Evolutionary conservation across 2,113 vertebrate genomes (phyloP), one percentile per base, ranked within the genome.

Genomic region (Regulus satrapa): DNA sequence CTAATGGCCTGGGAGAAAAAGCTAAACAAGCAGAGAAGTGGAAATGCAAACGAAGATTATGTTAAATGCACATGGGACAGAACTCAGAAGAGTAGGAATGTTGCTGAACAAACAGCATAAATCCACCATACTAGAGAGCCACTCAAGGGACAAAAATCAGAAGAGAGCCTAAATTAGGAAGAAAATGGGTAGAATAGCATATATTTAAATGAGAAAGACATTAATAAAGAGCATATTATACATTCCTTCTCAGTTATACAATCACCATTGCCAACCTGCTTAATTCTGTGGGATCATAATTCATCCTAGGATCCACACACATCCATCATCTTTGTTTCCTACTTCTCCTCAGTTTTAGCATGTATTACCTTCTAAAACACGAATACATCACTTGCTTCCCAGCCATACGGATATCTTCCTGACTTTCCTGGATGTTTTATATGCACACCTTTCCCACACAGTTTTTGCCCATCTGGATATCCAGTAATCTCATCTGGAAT

Each of bases 41-140:
- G 67, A 95, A 96, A 75, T 62, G 74, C 71, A 93, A 93, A 91
- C 2, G 14, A 92, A 96, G 78, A 93, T 93, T 92, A 94, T 51
- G 43, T 69, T 94, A 88, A 94, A 95, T 4, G 13, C 89, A 93
- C 3, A 0, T 61, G 63, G 85, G 74, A 95, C 25, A 56, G 68
- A 78, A 94, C 45, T 79, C 62, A 88, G 89, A 48, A 92, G 74
- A 85, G 56, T 13, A 71, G 78, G 62, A 85, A 95, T 24, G 51
- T 9, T 83, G 17, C 67, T 90, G 72, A 96, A 92, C 43, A 85
- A 95, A 93, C 81, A 91, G 74, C 77, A 87, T 76, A 94, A 95
- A 96, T 83, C 93, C 72, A 92, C 82, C 59, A 77, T 0, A 2
- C 40, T 55, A 77, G 51, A 46, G 46, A 77, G 59, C 14, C 46